These are phyloP conservation scores for Semicossyphus pulcher DNA, from an alignment of 2,113 vertebrate species.

Conservation along the genomic window DNA sequence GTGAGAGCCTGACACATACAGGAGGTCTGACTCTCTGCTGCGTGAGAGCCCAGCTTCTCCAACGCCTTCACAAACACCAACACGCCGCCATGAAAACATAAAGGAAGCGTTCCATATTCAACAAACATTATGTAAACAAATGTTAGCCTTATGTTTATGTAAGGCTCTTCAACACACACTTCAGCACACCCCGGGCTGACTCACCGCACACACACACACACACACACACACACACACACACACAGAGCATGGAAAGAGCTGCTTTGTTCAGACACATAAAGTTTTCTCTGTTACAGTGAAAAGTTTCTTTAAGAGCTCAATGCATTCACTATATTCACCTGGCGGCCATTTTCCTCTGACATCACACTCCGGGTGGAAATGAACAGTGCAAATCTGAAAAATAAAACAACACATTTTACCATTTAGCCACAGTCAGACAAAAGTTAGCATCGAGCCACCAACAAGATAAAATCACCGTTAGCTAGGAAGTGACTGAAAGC, in stretches of 20 bases:
- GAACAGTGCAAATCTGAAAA: too few species aligned
- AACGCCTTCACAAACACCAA: constrained; percentile 20
- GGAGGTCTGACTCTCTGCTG: background rate
- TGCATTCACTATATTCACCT: too few species aligned
- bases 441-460: too few species aligned
- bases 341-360: too few species aligned
- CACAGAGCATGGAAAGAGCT: too few species aligned
- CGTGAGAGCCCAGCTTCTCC: constrained; percentile 2
- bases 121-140: constrained; percentile 57
- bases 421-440: too few species aligned
- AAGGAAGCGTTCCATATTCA: constrained; percentile 1
- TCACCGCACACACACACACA: too few species aligned
- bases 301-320: too few species aligned
- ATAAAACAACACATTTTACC: too few species aligned
- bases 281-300: background rate
- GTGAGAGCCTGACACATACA: background rate
- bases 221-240: constrained; percentile 16
- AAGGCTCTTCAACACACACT: constrained; percentile 45
- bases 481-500: too few species aligned
- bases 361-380: too few species aligned
- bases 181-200: constrained; percentile 37
- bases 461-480: too few species aligned
- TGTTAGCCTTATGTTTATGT: constrained; percentile 37
- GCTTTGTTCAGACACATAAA: background rate
- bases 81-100: background rate